These are phyloP conservation scores for Parapristionchus giblindavisi DNA, from an alignment of 2,888 invertebrate species.

Conservation along the genomic window DNA sequence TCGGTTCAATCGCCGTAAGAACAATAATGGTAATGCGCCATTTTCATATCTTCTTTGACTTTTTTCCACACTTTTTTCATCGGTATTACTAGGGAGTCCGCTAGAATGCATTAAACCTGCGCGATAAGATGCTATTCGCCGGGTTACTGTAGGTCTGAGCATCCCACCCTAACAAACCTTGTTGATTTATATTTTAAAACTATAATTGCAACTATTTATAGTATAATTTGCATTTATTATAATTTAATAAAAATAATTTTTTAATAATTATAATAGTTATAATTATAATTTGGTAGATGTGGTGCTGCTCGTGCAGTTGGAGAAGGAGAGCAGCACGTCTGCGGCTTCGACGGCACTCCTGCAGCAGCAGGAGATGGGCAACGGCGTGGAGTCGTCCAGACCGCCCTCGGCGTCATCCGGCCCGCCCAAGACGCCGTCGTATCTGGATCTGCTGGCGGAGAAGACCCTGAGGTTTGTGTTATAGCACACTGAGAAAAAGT, in stretches of 20 bases:
- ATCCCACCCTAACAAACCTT: too few relatives aligned
- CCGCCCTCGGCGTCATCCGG: not conserved
- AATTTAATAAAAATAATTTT: not conserved
- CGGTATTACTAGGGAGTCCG: too few relatives aligned
- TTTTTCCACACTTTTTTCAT: too few relatives aligned
- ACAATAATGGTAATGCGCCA: not conserved
- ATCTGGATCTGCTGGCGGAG: conserved; percentile 14
- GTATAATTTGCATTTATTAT: too few relatives aligned
- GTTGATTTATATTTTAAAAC: too few relatives aligned
- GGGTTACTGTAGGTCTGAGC: not conserved
- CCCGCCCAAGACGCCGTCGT: not conserved
- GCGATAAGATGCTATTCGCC: too few relatives aligned
- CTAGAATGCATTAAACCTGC: too few relatives aligned
- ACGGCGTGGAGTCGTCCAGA: not conserved
- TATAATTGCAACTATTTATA: too few relatives aligned
- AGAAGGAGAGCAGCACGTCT: not conserved
- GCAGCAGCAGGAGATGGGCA: not conserved
- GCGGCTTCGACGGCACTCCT: not conserved
- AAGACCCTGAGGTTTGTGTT: not conserved
- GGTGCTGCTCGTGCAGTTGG: conserved; percentile 13
- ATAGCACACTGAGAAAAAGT: too few relatives aligned
- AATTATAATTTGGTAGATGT: not conserved
- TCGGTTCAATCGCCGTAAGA: conserved; percentile 9
- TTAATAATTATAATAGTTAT: not conserved
- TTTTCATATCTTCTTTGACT: too few relatives aligned